phyloP scores from a whole-genome alignment of 2,113 vertebrate species.

The Balaenoptera acutorostrata region DNA sequence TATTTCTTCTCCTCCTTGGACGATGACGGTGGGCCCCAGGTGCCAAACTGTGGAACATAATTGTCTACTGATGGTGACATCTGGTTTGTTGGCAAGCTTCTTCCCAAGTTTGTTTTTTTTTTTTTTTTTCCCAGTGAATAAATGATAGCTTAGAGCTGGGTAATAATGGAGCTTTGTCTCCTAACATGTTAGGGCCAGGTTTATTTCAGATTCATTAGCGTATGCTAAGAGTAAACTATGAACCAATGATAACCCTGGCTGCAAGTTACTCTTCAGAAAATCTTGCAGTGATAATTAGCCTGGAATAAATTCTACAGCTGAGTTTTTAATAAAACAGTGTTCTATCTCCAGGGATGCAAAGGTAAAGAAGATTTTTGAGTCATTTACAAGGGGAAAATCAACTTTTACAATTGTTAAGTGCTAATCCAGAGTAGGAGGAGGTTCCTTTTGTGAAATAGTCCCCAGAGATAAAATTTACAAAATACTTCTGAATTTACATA shows the following conservation, averaged over 20 bases:
- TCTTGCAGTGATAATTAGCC: slow-evolving; percentile 71
- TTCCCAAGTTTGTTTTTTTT: not conserved
- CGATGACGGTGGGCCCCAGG: slow-evolving; percentile 58
- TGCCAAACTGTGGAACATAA: slow-evolving; percentile 69
- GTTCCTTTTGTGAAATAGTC: slow-evolving; percentile 8
- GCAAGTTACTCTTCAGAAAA: slow-evolving; percentile 55
- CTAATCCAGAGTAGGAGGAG: slow-evolving; percentile 32
- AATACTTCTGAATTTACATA: slow-evolving; percentile 19
- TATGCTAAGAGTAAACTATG: slow-evolving; percentile 70
- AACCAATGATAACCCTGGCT: slow-evolving; percentile 70
- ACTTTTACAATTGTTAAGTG: slow-evolving; percentile 55
- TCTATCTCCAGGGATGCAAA: slow-evolving; percentile 67
- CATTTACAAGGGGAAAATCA: slow-evolving; percentile 62
- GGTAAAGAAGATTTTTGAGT: slow-evolving; percentile 67
- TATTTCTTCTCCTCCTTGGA: slow-evolving; percentile 63
- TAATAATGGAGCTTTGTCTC: slow-evolving; percentile 68
- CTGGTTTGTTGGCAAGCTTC: slow-evolving; percentile 71
- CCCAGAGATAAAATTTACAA: slow-evolving; percentile 45
- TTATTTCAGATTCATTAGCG: slow-evolving; percentile 81
- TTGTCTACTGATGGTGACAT: slow-evolving; percentile 74
- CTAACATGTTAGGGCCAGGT: slow-evolving; percentile 73
- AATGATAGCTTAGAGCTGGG: slow-evolving; percentile 64
- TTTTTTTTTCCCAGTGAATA: slow-evolving; percentile 8
- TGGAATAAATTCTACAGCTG: slow-evolving; percentile 71
- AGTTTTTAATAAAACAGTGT: slow-evolving; percentile 52